A percentile compares a stretch with the other conserved stretches of the same genome.
phyloP scores from a whole-genome alignment of 2,888 invertebrate species.

The Lycophotia porphyrea region DNA sequence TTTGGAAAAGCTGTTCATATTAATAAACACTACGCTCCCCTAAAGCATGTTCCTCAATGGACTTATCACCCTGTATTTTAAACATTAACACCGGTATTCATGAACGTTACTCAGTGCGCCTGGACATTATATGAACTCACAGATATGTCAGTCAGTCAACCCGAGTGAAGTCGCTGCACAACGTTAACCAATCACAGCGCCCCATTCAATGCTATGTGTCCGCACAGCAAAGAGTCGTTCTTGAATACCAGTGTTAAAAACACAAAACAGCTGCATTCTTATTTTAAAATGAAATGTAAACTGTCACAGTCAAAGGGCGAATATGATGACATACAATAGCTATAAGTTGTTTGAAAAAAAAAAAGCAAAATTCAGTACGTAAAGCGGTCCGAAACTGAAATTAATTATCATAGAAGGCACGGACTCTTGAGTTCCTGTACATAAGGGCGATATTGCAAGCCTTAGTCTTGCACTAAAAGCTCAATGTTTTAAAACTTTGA shows the following conservation, averaged over 20 bases:
- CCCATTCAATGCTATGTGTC: too few relatives aligned
- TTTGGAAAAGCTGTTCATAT: neutral
- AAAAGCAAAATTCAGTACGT: neutral
- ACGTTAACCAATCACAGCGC: too few relatives aligned
- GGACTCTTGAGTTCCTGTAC: conserved; percentile 61
- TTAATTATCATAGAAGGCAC: conserved; percentile 73
- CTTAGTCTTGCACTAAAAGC: conserved; percentile 39
- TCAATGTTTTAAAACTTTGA: conserved; percentile 25
- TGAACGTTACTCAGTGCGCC: too few relatives aligned
- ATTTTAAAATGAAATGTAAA: neutral
- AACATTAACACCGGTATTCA: too few relatives aligned
- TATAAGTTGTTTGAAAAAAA: neutral
- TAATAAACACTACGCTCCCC: neutral
- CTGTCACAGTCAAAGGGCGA: conserved; percentile 35
- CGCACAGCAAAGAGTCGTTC: too few relatives aligned
- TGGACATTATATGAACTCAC: too few relatives aligned
- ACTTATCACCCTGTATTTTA: neutral
- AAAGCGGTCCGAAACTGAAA: conserved; percentile 27
- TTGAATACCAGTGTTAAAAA: too few relatives aligned
- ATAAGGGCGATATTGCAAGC: conserved; percentile 25
- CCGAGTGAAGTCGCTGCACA: too few relatives aligned
- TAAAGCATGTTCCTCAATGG: neutral
- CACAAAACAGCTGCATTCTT: neutral
- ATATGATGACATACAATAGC: neutral
- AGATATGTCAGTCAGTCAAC: too few relatives aligned